Evolutionary conservation across 2,113 vertebrate genomes (phyloP).

Genomic region (Cranoglanis bouderius): DNA sequence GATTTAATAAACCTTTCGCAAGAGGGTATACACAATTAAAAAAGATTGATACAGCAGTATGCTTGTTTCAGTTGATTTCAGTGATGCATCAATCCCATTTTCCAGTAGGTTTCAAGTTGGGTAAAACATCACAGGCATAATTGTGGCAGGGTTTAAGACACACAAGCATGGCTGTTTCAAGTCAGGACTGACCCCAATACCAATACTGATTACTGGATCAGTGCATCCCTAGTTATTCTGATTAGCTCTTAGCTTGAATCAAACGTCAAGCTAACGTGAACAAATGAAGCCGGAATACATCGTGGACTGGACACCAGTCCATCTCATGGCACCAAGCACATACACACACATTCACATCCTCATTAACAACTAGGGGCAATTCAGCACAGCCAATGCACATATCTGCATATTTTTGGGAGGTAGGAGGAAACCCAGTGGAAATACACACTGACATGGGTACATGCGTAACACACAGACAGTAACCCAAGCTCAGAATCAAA

Average conservation of each 20-base stretch:
- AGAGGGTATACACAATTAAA: neutral
- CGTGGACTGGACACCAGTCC: neutral
- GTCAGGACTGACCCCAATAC: neutral
- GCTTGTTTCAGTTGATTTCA: neutral
- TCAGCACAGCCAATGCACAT: neutral
- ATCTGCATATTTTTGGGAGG: neutral
- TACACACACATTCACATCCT: neutral
- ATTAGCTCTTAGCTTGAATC: neutral
- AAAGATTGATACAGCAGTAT: neutral
- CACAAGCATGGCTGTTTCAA: neutral
- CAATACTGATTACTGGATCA: neutral
- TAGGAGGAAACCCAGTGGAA: neutral
- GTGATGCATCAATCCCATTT: neutral
- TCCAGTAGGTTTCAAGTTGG: neutral
- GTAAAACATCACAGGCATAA: neutral
- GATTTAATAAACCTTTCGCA: neutral
- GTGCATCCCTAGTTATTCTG: neutral
- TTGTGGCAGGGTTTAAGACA: neutral
- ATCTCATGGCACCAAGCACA: neutral
- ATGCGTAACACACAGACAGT: neutral
- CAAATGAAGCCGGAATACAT: neutral
- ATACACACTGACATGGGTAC: neutral
- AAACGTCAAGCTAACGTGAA: neutral
- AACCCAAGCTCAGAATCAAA: neutral
- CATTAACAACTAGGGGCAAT: neutral